Percentiles rank a stretch among this genome's conserved stretches.
These are phyloP conservation scores for Ammospiza caudacuta DNA, from an alignment of 2,113 vertebrate genomes.

Conservation along the genomic window DNA sequence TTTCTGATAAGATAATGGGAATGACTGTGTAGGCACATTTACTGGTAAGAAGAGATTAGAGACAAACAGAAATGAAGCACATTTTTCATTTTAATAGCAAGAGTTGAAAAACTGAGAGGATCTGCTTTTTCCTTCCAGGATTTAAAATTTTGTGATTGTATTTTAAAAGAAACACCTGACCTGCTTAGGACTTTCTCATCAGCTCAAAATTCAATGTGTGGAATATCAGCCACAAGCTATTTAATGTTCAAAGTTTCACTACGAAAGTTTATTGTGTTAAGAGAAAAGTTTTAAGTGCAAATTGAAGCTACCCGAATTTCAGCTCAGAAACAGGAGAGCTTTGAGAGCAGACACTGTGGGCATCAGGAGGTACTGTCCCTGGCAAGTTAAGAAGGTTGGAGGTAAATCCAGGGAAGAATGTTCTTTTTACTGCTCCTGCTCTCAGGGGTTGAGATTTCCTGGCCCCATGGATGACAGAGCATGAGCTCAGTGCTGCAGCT, in stretches of 20 bases:
- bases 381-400: neutral
- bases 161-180: neutral
- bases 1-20: constrained; percentile 72
- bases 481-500: neutral
- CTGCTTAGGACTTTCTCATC: neutral
- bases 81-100: constrained; percentile 32
- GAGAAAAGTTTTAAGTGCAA: neutral
- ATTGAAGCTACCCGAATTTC: neutral
- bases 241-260: neutral
- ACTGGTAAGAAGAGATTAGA: constrained; percentile 37
- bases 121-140: neutral
- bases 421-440: neutral
- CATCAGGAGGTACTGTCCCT: neutral
- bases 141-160: neutral
- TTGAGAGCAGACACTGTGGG: neutral
- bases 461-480: accelerated
- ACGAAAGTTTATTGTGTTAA: neutral
- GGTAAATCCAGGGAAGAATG: neutral
- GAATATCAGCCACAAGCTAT: neutral
- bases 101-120: neutral
- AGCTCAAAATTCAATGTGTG: neutral
- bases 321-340: neutral
- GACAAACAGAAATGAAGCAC: constrained; percentile 9
- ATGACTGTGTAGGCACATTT: constrained; percentile 59
- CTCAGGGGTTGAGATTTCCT: neutral